Percentiles rank a stretch among this genome's conserved stretches.
phyloP scores from a whole-genome alignment of 2,797 vertebrate genomes.

The Morelia viridis region DNA sequence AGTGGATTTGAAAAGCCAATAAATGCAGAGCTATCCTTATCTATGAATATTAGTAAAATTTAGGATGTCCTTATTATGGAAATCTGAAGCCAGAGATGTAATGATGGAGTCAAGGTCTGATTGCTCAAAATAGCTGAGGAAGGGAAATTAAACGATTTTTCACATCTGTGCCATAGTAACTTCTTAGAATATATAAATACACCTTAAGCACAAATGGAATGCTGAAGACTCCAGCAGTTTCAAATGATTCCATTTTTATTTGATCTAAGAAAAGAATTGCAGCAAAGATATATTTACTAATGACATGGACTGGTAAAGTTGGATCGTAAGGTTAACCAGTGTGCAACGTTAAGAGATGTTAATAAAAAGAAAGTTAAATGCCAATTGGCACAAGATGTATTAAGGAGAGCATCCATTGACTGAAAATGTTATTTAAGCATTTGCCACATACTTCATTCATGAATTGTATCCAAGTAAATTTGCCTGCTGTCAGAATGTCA shows the following conservation, averaged over 20 bases:
- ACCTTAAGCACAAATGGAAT: neutral
- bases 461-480: neutral
- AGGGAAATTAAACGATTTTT: constrained; percentile 12
- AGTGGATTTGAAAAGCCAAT: constrained; percentile 48
- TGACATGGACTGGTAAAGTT: neutral
- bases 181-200: neutral
- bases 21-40: constrained; percentile 67
- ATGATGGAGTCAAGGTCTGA: neutral
- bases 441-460: neutral
- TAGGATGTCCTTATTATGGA: constrained; percentile 12
- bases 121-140: neutral
- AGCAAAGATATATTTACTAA: neutral
- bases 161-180: neutral
- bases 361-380: neutral
- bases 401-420: neutral
- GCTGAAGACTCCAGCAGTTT: neutral
- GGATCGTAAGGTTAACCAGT: neutral
- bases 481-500: neutral
- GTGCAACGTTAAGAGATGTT: neutral
- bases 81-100: constrained; percentile 5
- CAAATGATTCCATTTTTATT: neutral
- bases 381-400: neutral
- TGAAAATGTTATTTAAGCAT: neutral
- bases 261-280: neutral
- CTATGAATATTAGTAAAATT: constrained; percentile 4